phyloP scores from a whole-genome alignment of 1,140 invertebrate species.

The Lutraria rhynchaena region DNA sequence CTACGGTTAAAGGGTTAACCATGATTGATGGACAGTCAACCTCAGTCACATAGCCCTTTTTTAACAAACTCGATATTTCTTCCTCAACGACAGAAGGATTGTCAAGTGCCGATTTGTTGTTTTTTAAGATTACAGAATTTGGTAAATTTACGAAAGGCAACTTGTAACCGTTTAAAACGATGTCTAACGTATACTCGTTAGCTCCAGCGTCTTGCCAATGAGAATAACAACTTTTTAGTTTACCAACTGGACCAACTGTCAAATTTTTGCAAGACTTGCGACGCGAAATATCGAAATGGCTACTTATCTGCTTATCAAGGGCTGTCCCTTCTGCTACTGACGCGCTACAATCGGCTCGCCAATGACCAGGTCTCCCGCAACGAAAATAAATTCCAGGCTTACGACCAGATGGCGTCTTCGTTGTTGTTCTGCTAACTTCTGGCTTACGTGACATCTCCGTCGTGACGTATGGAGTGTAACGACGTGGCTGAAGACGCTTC shows the following conservation, averaged over 20 bases:
- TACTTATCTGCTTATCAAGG: too few species aligned
- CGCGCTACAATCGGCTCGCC: background rate
- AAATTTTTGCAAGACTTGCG: too few species aligned
- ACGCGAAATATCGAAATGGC: too few species aligned
- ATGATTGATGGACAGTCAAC: slow-evolving; percentile 22
- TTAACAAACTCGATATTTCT: slow-evolving; percentile 34
- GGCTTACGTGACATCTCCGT: background rate
- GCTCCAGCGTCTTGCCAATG: too few species aligned
- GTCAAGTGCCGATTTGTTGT: slow-evolving; percentile 48
- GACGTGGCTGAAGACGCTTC: background rate
- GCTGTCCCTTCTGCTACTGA: background rate
- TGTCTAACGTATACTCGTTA: too few species aligned
- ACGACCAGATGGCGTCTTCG: too few species aligned
- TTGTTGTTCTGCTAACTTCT: background rate
- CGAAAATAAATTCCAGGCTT: slow-evolving; percentile 15
- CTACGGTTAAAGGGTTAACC: slow-evolving; percentile 50
- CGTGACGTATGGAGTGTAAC: background rate
- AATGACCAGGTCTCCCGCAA: slow-evolving; percentile 6
- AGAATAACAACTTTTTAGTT: too few species aligned
- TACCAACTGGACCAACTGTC: too few species aligned
- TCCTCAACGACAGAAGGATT: slow-evolving; percentile 9
- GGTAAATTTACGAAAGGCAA: slow-evolving; percentile 41
- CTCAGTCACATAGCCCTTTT: slow-evolving; percentile 29
- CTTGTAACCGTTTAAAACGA: slow-evolving; percentile 53
- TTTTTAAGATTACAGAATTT: slow-evolving; percentile 14